Percentiles rank a stretch among this genome's conserved stretches.
Evolutionary conservation across 2,113 vertebrate genomes (phyloP).

Genomic region (Rallus limicola): DNA sequence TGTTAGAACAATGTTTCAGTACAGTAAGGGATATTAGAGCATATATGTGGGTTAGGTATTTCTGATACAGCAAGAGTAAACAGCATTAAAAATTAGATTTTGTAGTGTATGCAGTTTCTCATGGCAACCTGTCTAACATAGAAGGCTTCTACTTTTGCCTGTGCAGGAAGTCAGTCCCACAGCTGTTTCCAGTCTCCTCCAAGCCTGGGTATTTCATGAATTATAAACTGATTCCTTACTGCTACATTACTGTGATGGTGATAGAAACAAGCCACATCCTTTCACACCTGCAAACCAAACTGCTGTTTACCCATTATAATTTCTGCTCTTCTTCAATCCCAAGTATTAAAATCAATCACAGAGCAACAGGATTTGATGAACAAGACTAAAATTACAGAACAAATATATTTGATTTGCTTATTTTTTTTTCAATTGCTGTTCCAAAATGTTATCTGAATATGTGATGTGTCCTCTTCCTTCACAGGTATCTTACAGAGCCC

Average conservation of each 20-base stretch:
- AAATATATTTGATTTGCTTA: background rate
- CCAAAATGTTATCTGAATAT: background rate
- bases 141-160: background rate
- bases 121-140: background rate
- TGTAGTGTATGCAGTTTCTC: background rate
- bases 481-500: constrained; percentile 86
- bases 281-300: background rate
- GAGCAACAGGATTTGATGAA: background rate
- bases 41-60: background rate
- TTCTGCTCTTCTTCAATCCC: background rate
- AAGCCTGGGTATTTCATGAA: background rate
- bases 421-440: background rate
- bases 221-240: background rate
- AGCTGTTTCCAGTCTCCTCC: background rate
- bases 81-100: background rate
- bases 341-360: background rate
- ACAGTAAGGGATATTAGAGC: background rate
- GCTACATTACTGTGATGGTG: background rate
- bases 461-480: background rate
- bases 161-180: background rate
- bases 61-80: background rate
- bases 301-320: background rate
- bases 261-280: background rate
- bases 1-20: background rate
- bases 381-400: background rate